Base-by-base conservation (phyloP, 2,113 vertebrate genomes). In the Neodon shergylaensis region DNA sequence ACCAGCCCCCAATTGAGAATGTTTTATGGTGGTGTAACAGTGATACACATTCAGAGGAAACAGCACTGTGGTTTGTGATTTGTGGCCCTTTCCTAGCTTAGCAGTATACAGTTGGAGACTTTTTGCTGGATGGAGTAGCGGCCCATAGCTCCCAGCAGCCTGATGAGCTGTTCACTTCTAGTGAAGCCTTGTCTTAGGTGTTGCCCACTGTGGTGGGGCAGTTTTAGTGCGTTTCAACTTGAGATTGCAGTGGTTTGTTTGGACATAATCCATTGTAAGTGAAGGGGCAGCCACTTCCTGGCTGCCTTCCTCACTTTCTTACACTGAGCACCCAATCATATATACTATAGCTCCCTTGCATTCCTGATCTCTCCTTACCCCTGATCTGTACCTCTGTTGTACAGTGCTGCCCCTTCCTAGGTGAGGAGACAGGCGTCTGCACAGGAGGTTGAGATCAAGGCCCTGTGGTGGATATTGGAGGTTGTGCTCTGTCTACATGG, bases 331-430 rank as follows among this genome's bases (percentile, higher is more conserved):
- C 10, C 26, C 33, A 58, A 0, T 21, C 22, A 65, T 65, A 28
- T 65, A 28, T 28, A 3, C 21, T 82, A 24, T 22, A 54, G 36
- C 36, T 24, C 79, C 33, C 19, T 61, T 3, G 36, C 5, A 39
- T 33, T n/a, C 84, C n/a, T 28, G 39, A 79, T 52, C 6, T 10
- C 39, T 24, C 44, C 21, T 39, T 21, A 9, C 28, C 14, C 24
- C 14, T 3, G 14, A 44, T 39, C 77, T 44, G 0, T 19, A 0
- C 28, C 47, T 63, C n/a, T 49, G 4, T 5, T 3, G 44, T 22
- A 2, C 58, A 24, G 28, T 22, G 0, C 4, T 1, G 0, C 1
- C 3, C 26, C 39, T 72, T n/a, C 28, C 19, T 31, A 16, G 33
- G 1, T 36, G 0, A 65, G 31, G 9, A 16, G 44, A 11, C 28